Conservation (phyloP, 2,113 vertebrate genomes). For the Syrmaticus mikado region DNA sequence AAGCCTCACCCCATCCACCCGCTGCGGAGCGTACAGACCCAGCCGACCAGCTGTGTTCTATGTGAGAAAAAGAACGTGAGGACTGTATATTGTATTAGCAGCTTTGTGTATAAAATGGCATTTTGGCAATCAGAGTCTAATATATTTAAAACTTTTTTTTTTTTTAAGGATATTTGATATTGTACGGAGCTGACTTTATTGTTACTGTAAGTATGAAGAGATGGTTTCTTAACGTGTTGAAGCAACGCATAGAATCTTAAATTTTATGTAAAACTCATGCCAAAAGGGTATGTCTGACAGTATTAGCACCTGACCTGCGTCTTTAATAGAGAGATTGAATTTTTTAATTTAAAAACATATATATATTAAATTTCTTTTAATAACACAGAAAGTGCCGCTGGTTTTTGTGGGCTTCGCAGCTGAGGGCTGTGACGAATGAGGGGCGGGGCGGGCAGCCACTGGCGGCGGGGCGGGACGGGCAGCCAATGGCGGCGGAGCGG, state of each 20-base stretch:
- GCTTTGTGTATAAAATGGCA: slow-evolving; percentile 81
- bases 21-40: slow-evolving; percentile 65
- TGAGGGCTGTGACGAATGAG: neutral
- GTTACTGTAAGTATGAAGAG: slow-evolving; percentile 64
- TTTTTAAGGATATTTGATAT: slow-evolving; percentile 81
- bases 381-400: slow-evolving; percentile 62
- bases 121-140: slow-evolving; percentile 84
- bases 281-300: slow-evolving; percentile 74
- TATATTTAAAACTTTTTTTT: slow-evolving; percentile 79
- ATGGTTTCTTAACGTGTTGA: slow-evolving; percentile 57
- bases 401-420: accelerated
- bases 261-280: slow-evolving; percentile 53
- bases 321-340: slow-evolving; percentile 66
- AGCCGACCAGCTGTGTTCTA: slow-evolving; percentile 77
- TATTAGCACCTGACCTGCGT: slow-evolving; percentile 77
- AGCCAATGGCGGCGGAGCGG: neutral
- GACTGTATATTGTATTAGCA: slow-evolving; percentile 83
- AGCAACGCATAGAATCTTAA: slow-evolving; percentile 49
- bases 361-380: slow-evolving; percentile 84
- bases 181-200: slow-evolving; percentile 75
- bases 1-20: slow-evolving; percentile 20
- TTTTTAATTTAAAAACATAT: slow-evolving; percentile 80
- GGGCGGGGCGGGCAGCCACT: neutral
- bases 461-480: neutral
- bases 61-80: slow-evolving; percentile 73